Evolutionary conservation across 2,797 vertebrate genomes (phyloP).

Genomic region (Sebastes diaconus): DNA sequence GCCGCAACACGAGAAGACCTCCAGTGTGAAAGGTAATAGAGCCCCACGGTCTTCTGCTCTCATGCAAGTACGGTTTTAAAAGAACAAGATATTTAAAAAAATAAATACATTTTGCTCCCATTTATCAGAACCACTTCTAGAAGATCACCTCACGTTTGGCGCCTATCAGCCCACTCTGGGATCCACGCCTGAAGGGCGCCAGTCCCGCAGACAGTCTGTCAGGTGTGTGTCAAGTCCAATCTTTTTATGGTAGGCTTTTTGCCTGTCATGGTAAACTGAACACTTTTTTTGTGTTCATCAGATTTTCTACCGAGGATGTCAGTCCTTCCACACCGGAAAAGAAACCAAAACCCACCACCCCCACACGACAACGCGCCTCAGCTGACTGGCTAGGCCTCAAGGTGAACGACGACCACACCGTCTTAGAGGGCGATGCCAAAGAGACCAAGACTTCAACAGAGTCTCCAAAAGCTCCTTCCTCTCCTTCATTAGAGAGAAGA

Average conservation of each 20-base stretch:
- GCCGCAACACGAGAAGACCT: constrained; percentile 69
- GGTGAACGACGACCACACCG: constrained; percentile 62
- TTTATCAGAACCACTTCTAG: constrained; percentile 64
- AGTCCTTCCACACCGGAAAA: constrained; percentile 73
- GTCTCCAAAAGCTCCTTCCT: constrained; percentile 30
- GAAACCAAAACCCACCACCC: constrained; percentile 67
- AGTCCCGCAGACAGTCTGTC: constrained; percentile 83
- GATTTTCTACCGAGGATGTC: constrained; percentile 86
- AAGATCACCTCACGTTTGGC: constrained; percentile 87
- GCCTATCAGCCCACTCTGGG: constrained; percentile 88
- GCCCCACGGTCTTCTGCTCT: not conserved
- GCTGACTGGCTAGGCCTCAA: constrained; percentile 90
- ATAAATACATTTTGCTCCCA: not conserved
- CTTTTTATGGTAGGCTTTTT: not conserved
- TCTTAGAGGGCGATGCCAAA: constrained; percentile 35
- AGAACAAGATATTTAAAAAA: not conserved
- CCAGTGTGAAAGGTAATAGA: constrained; percentile 74
- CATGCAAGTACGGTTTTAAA: not conserved
- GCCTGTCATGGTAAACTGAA: not conserved
- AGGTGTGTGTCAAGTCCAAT: constrained; percentile 53
- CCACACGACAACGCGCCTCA: constrained; percentile 55
- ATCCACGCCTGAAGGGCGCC: constrained; percentile 78
- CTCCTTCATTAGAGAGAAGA: constrained; percentile 48
- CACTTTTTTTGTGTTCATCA: constrained; percentile 41
- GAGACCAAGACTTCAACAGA: constrained; percentile 10